These are phyloP conservation scores for Clostera curtula DNA, from an alignment of 2,888 invertebrate species.

Conservation along the genomic window DNA sequence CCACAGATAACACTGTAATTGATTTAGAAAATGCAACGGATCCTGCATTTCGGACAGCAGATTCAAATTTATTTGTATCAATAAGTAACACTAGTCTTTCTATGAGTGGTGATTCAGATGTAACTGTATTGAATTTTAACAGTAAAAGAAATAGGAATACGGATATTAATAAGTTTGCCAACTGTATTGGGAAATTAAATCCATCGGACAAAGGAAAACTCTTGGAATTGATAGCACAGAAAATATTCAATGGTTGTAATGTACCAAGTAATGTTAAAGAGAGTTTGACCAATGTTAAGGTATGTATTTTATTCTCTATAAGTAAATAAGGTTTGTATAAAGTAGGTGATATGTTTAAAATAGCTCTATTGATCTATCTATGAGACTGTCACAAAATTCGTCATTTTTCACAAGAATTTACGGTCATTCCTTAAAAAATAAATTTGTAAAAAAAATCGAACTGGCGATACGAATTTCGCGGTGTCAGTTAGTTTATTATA, in stretches of 20 bases:
- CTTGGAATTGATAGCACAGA: constrained; percentile 45
- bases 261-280: constrained; percentile 21
- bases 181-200: constrained; percentile 44
- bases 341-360: no score
- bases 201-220: constrained; percentile 41
- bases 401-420: no score
- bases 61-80: constrained; percentile 37
- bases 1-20: constrained; percentile 15
- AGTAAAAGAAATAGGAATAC: constrained; percentile 18
- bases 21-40: constrained; percentile 32
- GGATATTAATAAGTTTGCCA: constrained; percentile 36
- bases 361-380: no score
- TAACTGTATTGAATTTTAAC: constrained; percentile 37
- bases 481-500: no score
- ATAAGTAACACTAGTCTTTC: constrained; percentile 29
- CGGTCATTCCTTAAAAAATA: no score
- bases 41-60: constrained; percentile 22
- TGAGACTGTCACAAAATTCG: no score
- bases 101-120: constrained; percentile 54
- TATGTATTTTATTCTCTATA: constrained; percentile 10
- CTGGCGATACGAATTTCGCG: no score
- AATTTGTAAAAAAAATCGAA: no score
- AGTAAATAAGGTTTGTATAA: no score
- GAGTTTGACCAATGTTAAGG: constrained; percentile 26
- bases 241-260: constrained; percentile 48